Conservation (phyloP, 1,140 invertebrate species). For the Drosophila kurseongensis region DNA sequence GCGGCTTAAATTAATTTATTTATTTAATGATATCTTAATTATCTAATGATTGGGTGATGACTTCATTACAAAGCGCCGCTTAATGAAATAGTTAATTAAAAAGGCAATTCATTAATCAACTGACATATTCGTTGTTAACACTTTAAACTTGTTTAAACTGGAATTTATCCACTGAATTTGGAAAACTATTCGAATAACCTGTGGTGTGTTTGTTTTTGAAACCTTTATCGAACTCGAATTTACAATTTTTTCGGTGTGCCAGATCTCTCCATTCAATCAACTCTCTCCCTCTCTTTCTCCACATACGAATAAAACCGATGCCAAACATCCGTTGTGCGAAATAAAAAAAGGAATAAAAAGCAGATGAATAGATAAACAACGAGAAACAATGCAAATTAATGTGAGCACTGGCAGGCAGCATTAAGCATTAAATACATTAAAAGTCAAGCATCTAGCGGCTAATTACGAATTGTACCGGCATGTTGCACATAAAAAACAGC, state of each 20-base stretch:
- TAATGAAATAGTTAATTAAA: slow-evolving; percentile 30
- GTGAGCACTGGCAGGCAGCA: slow-evolving; percentile 51
- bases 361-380: slow-evolving; percentile 21
- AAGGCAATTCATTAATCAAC: slow-evolving; percentile 21
- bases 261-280: slow-evolving; percentile 49
- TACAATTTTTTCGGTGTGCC: slow-evolving; percentile 54
- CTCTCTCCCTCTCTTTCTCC: slow-evolving; percentile 29
- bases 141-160: slow-evolving; percentile 17
- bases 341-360: slow-evolving; percentile 18
- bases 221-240: slow-evolving; percentile 38
- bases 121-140: slow-evolving; percentile 1
- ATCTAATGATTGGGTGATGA: slow-evolving; percentile 32
- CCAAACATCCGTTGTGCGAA: slow-evolving; percentile 68
- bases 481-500: slow-evolving; percentile 55
- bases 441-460: slow-evolving; percentile 59
- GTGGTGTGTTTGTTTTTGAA: slow-evolving; percentile 13
- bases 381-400: slow-evolving; percentile 76
- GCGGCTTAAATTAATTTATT: slow-evolving; percentile 6
- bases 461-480: slow-evolving; percentile 69
- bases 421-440: slow-evolving; percentile 59
- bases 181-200: neutral
- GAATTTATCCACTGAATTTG: neutral
- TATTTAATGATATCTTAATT: slow-evolving; percentile 26
- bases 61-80: slow-evolving; percentile 37
- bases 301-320: slow-evolving; percentile 51